Evolutionary conservation across 2,113 vertebrate genomes (phyloP), one percentile per base, ranked within the genome.

Genomic region (Poeciliopsis prolifica): DNA sequence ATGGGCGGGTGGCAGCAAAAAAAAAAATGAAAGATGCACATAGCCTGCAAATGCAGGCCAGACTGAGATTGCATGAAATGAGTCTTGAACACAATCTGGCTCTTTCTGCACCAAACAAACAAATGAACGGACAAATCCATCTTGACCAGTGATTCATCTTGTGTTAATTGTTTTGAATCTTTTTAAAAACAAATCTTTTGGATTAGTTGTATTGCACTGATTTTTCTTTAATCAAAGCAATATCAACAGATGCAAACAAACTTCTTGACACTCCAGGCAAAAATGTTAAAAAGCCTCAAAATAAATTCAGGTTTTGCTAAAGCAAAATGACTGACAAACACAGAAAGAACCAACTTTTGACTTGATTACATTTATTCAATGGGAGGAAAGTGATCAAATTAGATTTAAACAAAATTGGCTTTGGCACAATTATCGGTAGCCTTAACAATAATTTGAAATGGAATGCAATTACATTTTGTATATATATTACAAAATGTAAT

Each of bases 21-120:
- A 28, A n/a, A 64, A 80, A n/a, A 75, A 75, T 68, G 78, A 68
- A 79, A 68, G 78, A 90, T 87, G 83, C 68, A 88, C 82, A 85
- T 85, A 86, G 75, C 70, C 72, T 83, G 83, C 61, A 30, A 87
- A 84, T 82, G 82, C 78, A 88, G 17, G 84, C 82, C 83, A 90
- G 77, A 88, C 86, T 85, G 84, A 87, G 80, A 82, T 83, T 86
- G 87, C 84, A 84, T 92, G 89, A 89, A 89, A 91, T 94, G 92
- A 91, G 69, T 79, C 74, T 84, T 88, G 75, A 74, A 77, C 74
- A 79, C 70, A 84, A 86, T 87, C 86, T 81, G 78, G 77, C 79
- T 76, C 79, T 84, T 72, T 82, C 26, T 42, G 65, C 76, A 76
- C 80, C 5, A 78, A 88, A 86, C 91, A 90, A 58, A 37, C 35